A percentile compares a stretch with the other conserved stretches of the same genome.
Conservation (phyloP, 2,888 invertebrate species). For the Cerastis leucographa region DNA sequence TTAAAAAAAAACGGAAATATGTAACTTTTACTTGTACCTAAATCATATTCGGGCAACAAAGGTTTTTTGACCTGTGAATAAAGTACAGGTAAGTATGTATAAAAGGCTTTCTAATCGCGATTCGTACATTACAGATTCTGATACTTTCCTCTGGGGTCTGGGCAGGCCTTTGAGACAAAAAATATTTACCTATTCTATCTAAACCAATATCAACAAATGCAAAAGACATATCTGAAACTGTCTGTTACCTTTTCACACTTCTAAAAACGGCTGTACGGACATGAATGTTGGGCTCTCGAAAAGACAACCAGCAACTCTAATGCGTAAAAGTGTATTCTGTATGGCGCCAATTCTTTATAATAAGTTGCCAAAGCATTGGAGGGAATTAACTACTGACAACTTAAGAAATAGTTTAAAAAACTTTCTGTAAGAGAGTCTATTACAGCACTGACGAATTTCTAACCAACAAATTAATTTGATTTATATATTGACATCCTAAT, state of each 20-base stretch:
- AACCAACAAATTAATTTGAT: too few relatives aligned
- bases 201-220: neutral
- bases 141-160: neutral
- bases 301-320: too few relatives aligned
- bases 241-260: neutral
- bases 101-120: constrained; percentile 11
- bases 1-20: neutral
- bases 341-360: too few relatives aligned
- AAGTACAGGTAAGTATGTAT: neutral
- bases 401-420: too few relatives aligned
- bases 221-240: neutral
- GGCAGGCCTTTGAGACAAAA: neutral
- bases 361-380: too few relatives aligned
- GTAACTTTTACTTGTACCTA: neutral
- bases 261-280: neutral
- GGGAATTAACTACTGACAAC: too few relatives aligned
- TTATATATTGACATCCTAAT: too few relatives aligned
- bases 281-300: neutral
- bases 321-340: too few relatives aligned
- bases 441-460: too few relatives aligned
- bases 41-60: constrained; percentile 3
- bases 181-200: neutral
- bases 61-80: constrained; percentile 3
- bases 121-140: neutral
- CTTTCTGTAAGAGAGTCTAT: too few relatives aligned